A percentile compares a stretch with the other conserved stretches of the same genome.
Evolutionary conservation across 2,888 invertebrate genomes (phyloP).

Genomic region (Phanerotoma sp.): DNA sequence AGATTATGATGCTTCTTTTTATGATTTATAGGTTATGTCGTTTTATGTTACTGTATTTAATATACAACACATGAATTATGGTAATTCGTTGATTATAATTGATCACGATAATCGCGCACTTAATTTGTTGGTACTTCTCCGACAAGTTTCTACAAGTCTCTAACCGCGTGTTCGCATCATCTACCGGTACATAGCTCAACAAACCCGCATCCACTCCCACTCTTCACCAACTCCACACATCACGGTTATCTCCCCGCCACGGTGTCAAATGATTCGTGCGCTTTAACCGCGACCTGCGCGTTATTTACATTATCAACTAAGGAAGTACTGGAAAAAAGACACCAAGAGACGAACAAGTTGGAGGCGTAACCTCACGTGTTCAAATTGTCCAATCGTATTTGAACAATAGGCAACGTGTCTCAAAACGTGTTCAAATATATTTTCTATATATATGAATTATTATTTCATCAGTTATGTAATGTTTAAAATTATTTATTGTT

Average conservation of each 20-base stretch:
- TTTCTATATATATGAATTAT: no score
- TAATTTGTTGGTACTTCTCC: not conserved
- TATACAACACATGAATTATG: no score
- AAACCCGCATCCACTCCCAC: conserved; percentile 19
- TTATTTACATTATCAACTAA: not conserved
- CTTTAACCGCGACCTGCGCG: not conserved
- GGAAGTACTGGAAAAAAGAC: conserved; percentile 3
- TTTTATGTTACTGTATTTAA: no score
- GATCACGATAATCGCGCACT: no score
- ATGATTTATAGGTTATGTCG: no score
- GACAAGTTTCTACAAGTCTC: conserved; percentile 7
- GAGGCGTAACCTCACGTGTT: conserved; percentile 3
- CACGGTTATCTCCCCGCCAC: conserved; percentile 13
- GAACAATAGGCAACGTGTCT: not conserved
- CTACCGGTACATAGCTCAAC: conserved; percentile 20
- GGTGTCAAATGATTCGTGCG: not conserved
- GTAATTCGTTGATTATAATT: no score
- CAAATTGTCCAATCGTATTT: not conserved
- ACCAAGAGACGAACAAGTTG: not conserved
- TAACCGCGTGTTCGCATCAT: conserved; percentile 17
- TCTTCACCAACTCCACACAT: conserved; percentile 13
- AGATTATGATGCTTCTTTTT: no score
- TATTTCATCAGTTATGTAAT: no score
- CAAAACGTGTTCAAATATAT: not conserved
- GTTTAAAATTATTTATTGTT: no score